phyloP scores from a whole-genome alignment of 2,888 invertebrate species.

The Liposcelis brunnea region DNA sequence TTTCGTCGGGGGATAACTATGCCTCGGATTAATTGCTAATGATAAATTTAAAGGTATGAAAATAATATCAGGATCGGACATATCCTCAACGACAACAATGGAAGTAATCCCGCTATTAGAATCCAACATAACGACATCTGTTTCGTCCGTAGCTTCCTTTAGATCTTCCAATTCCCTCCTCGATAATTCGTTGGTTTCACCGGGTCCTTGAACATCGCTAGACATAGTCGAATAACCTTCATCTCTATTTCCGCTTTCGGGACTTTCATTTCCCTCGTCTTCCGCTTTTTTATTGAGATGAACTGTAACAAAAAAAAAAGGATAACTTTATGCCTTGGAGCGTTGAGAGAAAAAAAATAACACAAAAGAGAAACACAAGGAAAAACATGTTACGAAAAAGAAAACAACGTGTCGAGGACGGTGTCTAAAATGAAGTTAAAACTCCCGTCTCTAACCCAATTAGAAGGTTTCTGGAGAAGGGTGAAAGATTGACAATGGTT shows the following conservation, averaged over 20 bases:
- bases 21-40: slow-evolving; percentile 41
- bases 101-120: too few relatives aligned
- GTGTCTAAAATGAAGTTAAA: too few relatives aligned
- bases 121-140: slow-evolving; percentile 36
- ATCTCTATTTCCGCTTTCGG: slow-evolving; percentile 59
- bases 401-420: too few relatives aligned
- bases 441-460: too few relatives aligned
- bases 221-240: slow-evolving; percentile 76
- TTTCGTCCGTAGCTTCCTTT: slow-evolving; percentile 56
- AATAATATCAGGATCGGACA: slow-evolving; percentile 44
- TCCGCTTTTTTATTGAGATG: slow-evolving; percentile 28
- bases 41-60: slow-evolving; percentile 41
- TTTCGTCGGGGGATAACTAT: slow-evolving; percentile 54
- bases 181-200: slow-evolving; percentile 20
- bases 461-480: too few relatives aligned
- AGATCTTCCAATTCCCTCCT: slow-evolving; percentile 48
- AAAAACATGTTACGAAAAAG: too few relatives aligned
- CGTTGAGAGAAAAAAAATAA: too few relatives aligned
- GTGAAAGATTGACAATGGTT: too few relatives aligned
- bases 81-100: slow-evolving; percentile 37
- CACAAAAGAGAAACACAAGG: too few relatives aligned
- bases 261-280: slow-evolving; percentile 54
- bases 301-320: too few relatives aligned
- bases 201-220: slow-evolving; percentile 47
- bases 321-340: too few relatives aligned